A percentile compares a stretch with the other conserved stretches of the same genome.
These are phyloP conservation scores for Cantharis rustica DNA, from an alignment of 2,888 invertebrate genomes.

Conservation along the genomic window DNA sequence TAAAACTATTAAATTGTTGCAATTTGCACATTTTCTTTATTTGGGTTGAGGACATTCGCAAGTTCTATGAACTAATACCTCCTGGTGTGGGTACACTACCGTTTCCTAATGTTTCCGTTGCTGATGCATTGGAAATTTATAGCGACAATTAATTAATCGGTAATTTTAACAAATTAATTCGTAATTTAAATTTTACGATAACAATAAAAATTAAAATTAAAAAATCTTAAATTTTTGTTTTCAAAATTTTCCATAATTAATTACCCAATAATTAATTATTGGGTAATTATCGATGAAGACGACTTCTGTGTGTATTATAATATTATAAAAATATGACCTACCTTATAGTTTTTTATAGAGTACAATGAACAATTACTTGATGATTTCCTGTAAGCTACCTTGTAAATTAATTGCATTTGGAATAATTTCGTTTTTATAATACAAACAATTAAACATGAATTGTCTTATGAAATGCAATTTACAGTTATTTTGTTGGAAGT, in stretches of 20 bases:
- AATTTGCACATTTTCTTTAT: neutral
- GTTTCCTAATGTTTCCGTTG: neutral
- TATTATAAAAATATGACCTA: neutral
- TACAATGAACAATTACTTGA: neutral
- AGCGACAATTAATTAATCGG: neutral
- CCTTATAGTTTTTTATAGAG: neutral
- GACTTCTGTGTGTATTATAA: neutral
- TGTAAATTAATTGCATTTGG: neutral
- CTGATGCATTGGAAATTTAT: neutral
- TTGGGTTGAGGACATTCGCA: neutral
- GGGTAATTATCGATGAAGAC: no score
- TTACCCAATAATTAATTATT: no score
- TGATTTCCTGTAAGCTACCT: neutral
- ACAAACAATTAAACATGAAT: neutral
- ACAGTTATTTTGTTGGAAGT: neutral
- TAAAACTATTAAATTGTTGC: neutral
- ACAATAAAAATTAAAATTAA: no score
- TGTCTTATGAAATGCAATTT: neutral
- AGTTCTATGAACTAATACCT: neutral
- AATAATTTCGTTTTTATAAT: neutral
- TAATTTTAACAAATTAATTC: neutral
- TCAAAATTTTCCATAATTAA: no score
- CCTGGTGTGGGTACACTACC: neutral
- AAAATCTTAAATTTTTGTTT: no score
- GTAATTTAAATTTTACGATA: neutral